Percentiles rank a stretch among this genome's conserved stretches.
These are phyloP conservation scores for Magallana ariakensis DNA, from an alignment of 1,140 invertebrate genomes.

Conservation along the genomic window DNA sequence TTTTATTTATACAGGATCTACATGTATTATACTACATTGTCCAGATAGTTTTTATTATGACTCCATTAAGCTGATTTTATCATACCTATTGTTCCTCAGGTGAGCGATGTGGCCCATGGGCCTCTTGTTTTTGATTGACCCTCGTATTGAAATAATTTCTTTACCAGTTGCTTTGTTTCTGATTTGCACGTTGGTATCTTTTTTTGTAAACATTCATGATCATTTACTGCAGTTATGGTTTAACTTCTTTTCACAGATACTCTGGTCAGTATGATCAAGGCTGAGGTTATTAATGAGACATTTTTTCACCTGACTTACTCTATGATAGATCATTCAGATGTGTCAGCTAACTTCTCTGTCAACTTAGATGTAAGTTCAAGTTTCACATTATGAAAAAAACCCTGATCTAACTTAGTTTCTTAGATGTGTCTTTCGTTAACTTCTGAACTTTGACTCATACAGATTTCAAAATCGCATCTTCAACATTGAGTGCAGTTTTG, in stretches of 20 bases:
- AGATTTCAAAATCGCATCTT: not conserved
- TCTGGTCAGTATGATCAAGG: conserved; percentile 48
- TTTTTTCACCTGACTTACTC: conserved; percentile 53
- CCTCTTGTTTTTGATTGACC: no score
- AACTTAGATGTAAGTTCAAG: not conserved
- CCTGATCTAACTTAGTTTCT: not conserved
- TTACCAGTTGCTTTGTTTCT: no score
- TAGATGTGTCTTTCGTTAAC: not conserved
- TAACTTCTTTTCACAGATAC: conserved; percentile 41
- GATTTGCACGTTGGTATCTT: no score
- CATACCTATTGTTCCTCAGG: no score
- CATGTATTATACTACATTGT: no score
- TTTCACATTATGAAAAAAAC: no score
- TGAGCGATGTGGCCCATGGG: no score
- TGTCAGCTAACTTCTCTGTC: not conserved
- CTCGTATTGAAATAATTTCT: no score
- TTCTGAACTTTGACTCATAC: not conserved
- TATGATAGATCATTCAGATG: conserved; percentile 41
- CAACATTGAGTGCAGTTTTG: not conserved
- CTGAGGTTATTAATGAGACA: conserved; percentile 57
- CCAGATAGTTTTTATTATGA: no score
- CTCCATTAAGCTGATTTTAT: no score
- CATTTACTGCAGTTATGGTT: not conserved
- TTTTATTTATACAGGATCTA: no score
- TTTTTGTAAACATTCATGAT: not conserved